phyloP scores from a whole-genome alignment of 2,888 invertebrate species.

The Caenorhabditis macrosperma region DNA sequence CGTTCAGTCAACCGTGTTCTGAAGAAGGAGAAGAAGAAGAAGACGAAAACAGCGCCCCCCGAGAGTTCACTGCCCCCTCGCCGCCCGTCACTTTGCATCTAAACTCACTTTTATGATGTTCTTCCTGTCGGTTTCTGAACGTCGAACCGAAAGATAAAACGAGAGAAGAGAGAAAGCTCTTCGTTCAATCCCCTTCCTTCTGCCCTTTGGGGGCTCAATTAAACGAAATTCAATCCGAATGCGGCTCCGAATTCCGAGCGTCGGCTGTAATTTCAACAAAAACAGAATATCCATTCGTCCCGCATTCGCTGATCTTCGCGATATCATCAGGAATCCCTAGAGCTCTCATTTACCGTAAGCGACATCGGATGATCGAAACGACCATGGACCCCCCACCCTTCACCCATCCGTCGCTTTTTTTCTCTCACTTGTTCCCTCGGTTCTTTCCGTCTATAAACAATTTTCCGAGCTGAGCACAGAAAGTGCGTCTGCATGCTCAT shows the following conservation, averaged over 20 bases:
- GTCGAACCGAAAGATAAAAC: slow-evolving; percentile 17
- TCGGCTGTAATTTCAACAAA: slow-evolving; percentile 5
- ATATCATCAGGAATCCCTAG: too few relatives aligned
- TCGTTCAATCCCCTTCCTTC: not conserved
- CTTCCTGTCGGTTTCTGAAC: slow-evolving; percentile 50
- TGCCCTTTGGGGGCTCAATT: slow-evolving; percentile 18
- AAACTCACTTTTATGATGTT: slow-evolving; percentile 56
- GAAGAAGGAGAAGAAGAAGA: too few relatives aligned
- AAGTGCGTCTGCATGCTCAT: slow-evolving; percentile 35
- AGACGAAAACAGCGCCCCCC: slow-evolving; percentile 10
- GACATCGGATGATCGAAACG: too few relatives aligned
- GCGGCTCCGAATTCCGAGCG: not conserved
- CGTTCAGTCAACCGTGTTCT: slow-evolving; percentile 22
- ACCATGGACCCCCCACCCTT: not conserved
- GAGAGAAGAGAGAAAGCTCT: not conserved
- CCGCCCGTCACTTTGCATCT: slow-evolving; percentile 36
- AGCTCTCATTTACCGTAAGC: too few relatives aligned
- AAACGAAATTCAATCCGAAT: slow-evolving; percentile 20
- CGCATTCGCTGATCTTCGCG: too few relatives aligned
- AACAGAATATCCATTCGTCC: not conserved
- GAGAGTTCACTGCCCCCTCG: slow-evolving; percentile 25
- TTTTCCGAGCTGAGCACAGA: slow-evolving; percentile 30
- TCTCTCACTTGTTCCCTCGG: not conserved
- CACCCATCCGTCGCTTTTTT: not conserved
- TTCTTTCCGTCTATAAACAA: slow-evolving; percentile 42